Evolutionary conservation across 2,797 vertebrate species (phyloP), one percentile per base, ranked within the genome.

Genomic region (Holocentrus rufus): DNA sequence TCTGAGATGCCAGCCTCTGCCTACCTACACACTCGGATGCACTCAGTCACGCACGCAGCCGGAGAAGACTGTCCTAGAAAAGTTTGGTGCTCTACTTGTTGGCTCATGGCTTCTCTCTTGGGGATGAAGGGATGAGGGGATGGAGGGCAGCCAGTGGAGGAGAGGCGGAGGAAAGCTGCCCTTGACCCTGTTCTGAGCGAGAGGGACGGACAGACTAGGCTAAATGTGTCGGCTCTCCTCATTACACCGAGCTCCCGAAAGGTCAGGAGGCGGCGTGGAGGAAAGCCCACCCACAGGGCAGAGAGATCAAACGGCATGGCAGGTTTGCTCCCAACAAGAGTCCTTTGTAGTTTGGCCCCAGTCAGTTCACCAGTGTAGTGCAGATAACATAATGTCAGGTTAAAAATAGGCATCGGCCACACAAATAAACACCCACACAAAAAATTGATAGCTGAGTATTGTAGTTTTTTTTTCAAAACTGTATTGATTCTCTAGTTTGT

Each of bases 21-120:
- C 66, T 76, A 47, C 7, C 53, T 13, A 23, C 46, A 55, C 56
- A 10, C 44, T 11, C 18, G 6, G 25, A 31, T 18, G 6, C 23
- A 61, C 42, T 56, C 49, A n/a, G 47, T 18, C 46, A 56, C 69
- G 55, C 56, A 34, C 73, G 79, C 68, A 55, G 34, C 68, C 66
- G 64, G 70, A 53, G 65, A 31, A 66, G 30, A 17, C 67, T 85
- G 90, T 90, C 91, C 91, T 83, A 91, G 89, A 93, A 92, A 91
- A 73, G 70, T 86, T 84, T 53, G 65, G 65, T 85, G 87, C 83
- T 91, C 89, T 83, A 86, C 74, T 91, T 92, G 84, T 89, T 87
- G 83, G 77, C 74, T 80, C 65, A 11, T 54, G 67, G 74, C 60
- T 68, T 74, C 73, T 85, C 86, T 82, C 77, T 11, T 31, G 69